Base-by-base conservation (phyloP, 2,113 vertebrate genomes). In the Aramus guarauna region DNA sequence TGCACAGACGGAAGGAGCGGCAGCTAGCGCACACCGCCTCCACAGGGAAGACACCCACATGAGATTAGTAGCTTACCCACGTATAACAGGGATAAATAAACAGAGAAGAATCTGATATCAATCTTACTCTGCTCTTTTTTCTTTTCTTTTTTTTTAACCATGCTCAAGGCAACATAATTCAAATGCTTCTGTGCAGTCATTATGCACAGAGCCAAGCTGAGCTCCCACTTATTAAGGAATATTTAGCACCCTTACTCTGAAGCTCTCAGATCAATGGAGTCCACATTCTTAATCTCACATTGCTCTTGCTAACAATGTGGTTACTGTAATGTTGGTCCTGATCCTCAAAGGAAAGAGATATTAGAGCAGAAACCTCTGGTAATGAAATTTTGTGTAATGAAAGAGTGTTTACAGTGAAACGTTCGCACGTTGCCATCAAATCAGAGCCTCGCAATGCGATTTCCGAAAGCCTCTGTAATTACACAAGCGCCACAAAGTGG, bases 311-410 rank as follows among this genome's bases (percentile, higher is more conserved):
- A 97, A 94, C 92, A 97, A 94, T 69, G 67, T 71, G 90, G 82
- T 85, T 94, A 92, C 92, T 90, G 69, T 71, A 91, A 90, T 68
- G 37, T 72, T 84, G 77, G 80, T 60, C 87, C 89, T 4, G 26
- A 92, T 96, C 73, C 95, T 97, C 90, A 94, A 89, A 97, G 78
- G 60, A 92, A 90, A 95, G 78, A 94, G 90, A 97, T 94, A 96
- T 96, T 94, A 96, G 83, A 93, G 75, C 78, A 78, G 95, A 92
- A 97, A 93, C 69, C 67, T 79, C 71, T 92, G 36, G 85, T 96
- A 97, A 97, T 97, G 90, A 97, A 97, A 97, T 92, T 71, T 89
- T 1, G 0, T 80, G 82, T 76, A 95, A 95, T 94, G 92, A 95
- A 96, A 93, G 69, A 91, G 50, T 60, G 62, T 91, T 95, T 94